Evolutionary conservation across 2,113 vertebrate genomes (phyloP).

Genomic region (Limnothrissa miodon): DNA sequence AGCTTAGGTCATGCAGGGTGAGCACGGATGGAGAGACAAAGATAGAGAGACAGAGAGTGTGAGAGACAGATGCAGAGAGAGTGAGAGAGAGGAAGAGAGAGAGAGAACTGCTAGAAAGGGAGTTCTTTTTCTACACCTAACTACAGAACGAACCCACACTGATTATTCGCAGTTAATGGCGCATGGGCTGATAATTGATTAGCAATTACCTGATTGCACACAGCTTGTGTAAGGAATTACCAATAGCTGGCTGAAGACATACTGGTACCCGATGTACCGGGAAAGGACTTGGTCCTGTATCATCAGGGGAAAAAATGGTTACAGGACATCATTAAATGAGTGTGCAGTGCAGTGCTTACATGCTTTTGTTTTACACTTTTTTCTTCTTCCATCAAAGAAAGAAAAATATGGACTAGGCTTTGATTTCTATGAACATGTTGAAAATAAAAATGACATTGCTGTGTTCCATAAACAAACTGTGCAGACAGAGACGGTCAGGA

Average conservation of each 20-base stretch:
- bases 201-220: neutral
- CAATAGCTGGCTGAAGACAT: neutral
- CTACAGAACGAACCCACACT: neutral
- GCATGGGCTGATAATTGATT: conserved; percentile 5
- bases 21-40: neutral
- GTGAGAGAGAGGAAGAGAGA: conserved; percentile 3
- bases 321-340: neutral
- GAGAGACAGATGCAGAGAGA: conserved; percentile 12
- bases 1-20: neutral
- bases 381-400: neutral
- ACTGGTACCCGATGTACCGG: neutral
- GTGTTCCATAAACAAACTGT: no score
- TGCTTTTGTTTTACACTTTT: neutral
- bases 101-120: neutral
- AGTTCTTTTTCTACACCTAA: neutral
- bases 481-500: no score
- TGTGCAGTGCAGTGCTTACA: neutral
- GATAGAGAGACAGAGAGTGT: neutral
- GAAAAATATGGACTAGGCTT: neutral
- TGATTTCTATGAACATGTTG: neutral
- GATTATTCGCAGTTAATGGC: neutral
- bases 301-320: no score
- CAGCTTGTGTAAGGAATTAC: neutral
- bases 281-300: neutral
- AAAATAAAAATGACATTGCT: no score